phyloP scores from a whole-genome alignment of 2,888 invertebrate genomes.

The Junonia oenone region DNA sequence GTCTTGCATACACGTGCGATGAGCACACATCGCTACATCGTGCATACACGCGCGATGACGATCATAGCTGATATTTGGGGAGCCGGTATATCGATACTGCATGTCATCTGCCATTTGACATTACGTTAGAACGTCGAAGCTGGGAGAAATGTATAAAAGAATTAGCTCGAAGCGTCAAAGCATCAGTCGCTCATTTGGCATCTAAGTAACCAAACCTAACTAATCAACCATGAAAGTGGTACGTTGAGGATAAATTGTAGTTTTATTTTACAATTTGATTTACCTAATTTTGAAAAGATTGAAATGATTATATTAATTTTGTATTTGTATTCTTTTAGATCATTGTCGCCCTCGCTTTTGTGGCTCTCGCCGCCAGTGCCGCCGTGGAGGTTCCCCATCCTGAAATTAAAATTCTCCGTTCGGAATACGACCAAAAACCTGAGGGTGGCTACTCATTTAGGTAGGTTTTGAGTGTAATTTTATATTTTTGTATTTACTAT shows the following conservation, averaged over 20 bases:
- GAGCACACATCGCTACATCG: slow-evolving; percentile 31
- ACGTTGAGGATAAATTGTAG: slow-evolving; percentile 34
- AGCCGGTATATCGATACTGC: slow-evolving; percentile 52
- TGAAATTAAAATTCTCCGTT: slow-evolving; percentile 41
- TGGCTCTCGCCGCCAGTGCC: slow-evolving; percentile 41
- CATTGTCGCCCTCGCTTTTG: slow-evolving; percentile 52
- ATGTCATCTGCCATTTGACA: slow-evolving; percentile 58
- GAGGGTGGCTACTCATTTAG: slow-evolving; percentile 47
- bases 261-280: neutral
- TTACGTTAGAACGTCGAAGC: slow-evolving; percentile 55
- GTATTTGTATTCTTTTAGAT: slow-evolving; percentile 33
- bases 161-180: slow-evolving; percentile 43
- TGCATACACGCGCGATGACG: slow-evolving; percentile 27
- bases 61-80: neutral
- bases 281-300: neutral
- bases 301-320: neutral
- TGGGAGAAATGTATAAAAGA: slow-evolving; percentile 71
- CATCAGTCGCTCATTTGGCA: slow-evolving; percentile 65
- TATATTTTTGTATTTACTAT: neutral
- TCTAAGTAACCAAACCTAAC: slow-evolving; percentile 48
- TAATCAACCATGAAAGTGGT: slow-evolving; percentile 67
- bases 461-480: slow-evolving; percentile 37
- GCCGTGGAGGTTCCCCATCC: slow-evolving; percentile 39
- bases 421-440: slow-evolving; percentile 42
- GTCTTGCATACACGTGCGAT: slow-evolving; percentile 34